Conservation (phyloP, 2,113 vertebrate genomes). For the Ailurus styani region DNA sequence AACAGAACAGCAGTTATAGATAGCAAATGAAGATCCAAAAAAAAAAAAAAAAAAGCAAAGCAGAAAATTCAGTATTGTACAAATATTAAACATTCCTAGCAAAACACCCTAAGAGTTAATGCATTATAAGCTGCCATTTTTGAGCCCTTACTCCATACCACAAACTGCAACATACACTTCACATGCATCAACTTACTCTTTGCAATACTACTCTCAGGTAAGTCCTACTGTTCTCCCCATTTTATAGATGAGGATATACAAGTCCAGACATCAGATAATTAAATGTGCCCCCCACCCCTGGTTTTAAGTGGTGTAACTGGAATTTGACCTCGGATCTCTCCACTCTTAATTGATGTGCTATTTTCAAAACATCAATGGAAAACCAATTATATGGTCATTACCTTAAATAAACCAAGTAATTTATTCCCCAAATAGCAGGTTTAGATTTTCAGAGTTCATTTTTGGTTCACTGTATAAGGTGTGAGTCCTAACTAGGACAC, state of each 20-base stretch:
- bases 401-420: constrained; percentile 12
- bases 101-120: background rate
- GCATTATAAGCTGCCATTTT: background rate
- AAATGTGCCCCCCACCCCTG: background rate
- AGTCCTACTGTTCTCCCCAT: background rate
- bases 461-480: background rate
- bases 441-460: background rate
- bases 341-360: background rate
- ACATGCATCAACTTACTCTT: background rate
- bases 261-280: background rate
- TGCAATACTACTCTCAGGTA: background rate
- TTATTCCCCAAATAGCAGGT: background rate
- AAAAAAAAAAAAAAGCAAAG: background rate
- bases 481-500: background rate
- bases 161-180: background rate
- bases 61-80: background rate
- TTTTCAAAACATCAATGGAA: constrained; percentile 8
- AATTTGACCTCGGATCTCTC: background rate
- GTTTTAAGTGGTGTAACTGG: background rate
- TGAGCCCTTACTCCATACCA: background rate
- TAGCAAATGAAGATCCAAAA: background rate
- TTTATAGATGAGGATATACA: background rate
- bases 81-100: background rate
- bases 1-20: background rate
- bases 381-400: background rate